phyloP scores from a whole-genome alignment of 2,888 invertebrate genomes.

The Nesidiocoris tenuis region DNA sequence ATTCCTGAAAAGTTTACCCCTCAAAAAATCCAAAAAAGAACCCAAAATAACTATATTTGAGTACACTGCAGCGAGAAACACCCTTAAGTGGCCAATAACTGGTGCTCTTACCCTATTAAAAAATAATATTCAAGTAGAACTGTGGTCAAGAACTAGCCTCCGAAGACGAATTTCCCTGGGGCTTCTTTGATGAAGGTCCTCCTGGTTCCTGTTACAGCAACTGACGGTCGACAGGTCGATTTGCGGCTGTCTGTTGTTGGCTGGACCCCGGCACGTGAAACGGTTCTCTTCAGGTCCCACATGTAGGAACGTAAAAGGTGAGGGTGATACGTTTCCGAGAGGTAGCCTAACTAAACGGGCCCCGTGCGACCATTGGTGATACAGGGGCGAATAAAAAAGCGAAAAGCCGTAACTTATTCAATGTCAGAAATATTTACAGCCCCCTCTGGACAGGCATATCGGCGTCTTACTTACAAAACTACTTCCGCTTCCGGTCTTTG shows the following conservation, averaged over 20 bases:
- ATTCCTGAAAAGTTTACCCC: too few relatives aligned
- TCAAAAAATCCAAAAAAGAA: too few relatives aligned
- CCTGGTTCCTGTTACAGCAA: not conserved
- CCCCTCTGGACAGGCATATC: not conserved
- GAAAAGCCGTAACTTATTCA: conserved; percentile 23
- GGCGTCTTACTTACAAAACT: not conserved
- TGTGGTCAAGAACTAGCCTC: too few relatives aligned
- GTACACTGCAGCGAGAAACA: too few relatives aligned
- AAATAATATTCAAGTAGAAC: too few relatives aligned
- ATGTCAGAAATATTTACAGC: conserved; percentile 25
- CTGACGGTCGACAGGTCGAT: conserved; percentile 6
- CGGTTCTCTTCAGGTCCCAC: not conserved
- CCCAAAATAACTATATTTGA: too few relatives aligned
- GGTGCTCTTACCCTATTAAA: too few relatives aligned
- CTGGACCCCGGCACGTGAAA: not conserved
- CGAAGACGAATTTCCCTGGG: conserved; percentile 33
- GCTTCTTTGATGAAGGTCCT: conserved; percentile 31
- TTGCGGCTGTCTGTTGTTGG: conserved; percentile 14
- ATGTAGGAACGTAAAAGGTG: too few relatives aligned
- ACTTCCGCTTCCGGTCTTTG: too few relatives aligned
- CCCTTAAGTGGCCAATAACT: too few relatives aligned
- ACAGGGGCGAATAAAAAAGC: conserved; percentile 31
- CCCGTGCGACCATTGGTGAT: conserved; percentile 32
- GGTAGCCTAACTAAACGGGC: conserved; percentile 24
- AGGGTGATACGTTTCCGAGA: conserved; percentile 29